Evolutionary conservation across 2,797 vertebrate genomes (phyloP).

Genomic region (Takifugu ocellatus): DNA sequence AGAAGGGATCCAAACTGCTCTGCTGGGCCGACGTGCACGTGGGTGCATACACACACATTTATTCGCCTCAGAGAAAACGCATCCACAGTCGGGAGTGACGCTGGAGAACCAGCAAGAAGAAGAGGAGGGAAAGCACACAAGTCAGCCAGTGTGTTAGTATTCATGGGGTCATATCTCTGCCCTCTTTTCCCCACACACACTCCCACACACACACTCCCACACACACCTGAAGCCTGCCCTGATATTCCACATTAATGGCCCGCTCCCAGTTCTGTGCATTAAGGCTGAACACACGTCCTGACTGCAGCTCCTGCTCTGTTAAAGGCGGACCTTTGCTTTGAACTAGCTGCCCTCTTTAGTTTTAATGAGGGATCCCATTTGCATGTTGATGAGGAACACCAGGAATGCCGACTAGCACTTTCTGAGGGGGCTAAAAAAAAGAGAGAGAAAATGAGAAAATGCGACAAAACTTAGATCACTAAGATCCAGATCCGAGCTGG

Average conservation of each 20-base stretch:
- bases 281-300: background rate
- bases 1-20: background rate
- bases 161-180: too few species aligned
- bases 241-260: conserved; percentile 36
- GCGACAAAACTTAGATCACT: background rate
- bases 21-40: too few species aligned
- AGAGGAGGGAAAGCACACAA: too few species aligned
- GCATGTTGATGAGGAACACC: conserved; percentile 57
- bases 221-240: conserved; percentile 20
- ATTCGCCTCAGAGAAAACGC: too few species aligned
- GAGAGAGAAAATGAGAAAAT: background rate
- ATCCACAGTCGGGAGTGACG: too few species aligned
- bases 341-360: conserved; percentile 36
- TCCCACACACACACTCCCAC: conserved; percentile 3
- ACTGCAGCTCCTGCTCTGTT: background rate
- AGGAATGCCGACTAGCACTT: conserved; percentile 45
- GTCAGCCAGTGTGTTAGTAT: too few species aligned
- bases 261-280: background rate
- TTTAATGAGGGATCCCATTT: conserved; percentile 65
- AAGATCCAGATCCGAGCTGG: background rate
- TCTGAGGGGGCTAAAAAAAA: conserved; percentile 39
- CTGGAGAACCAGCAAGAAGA: too few species aligned
- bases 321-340: conserved; percentile 20
- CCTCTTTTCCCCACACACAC: too few species aligned
- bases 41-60: too few species aligned